Base-by-base conservation (phyloP, 2,797 vertebrate species). In the Tenualosa ilisha region DNA sequence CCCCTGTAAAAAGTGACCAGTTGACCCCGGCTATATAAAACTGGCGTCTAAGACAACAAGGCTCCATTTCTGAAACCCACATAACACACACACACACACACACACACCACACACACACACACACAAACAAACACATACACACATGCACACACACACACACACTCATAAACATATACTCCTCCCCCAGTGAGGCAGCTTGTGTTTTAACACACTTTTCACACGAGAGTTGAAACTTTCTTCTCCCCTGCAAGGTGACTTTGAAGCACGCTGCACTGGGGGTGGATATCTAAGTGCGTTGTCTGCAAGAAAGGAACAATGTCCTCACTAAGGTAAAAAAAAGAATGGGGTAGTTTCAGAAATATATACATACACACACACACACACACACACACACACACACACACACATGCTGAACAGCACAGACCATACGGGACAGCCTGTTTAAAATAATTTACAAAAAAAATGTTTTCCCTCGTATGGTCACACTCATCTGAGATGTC, bases 1-100 rank as follows among this genome's bases (percentile, higher is more conserved):
- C 95, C 91, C 93, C 86, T 90, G 91, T 93, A 93, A 96, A 90
- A 87, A 50, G 85, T 95, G 95, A 96, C 96, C 94, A 91, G 91
- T 94, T 96, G 96, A 97, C 96, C 96, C 94, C 93, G 87, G 89
- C 85, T 90, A 92, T 91, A 94, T 95, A 96, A 96, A 96, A 92
- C 90, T 86, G 85, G 89, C 89, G 84, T 93, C 82, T 87, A 93
- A 92, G 90, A 92, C 92, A 92, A 90, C 94, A 91, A 91, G 92
- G 86, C 89, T 87, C 85, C 91, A 84, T 84, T 88, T 79, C 51
- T 59, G n/a, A 11, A 88, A 85, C 65, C 65, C 11, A 11, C 65
- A 72, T 59, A 59, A 20, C 26, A 37, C 65, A 37, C 65, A 40
- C 65, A 72, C 65, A 72, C 65, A 72, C 26, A 72, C 65, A 72